Base-by-base conservation (phyloP, 1,140 invertebrate genomes). In the Diorhabda sublineata region DNA sequence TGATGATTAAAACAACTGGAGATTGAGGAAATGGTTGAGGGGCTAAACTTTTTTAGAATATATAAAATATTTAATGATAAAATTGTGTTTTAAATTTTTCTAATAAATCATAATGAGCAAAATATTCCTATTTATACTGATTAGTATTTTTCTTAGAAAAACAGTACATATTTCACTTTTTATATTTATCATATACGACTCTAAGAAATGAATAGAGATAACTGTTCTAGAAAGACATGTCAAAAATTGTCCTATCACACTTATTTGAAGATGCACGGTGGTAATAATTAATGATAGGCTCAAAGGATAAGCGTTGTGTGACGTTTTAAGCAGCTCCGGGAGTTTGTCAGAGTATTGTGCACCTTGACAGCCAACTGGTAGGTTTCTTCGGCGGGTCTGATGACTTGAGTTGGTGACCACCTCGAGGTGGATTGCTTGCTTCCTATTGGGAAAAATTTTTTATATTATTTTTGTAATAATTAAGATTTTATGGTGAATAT, bases 351-450 rank as follows among this genome's bases (percentile, higher is more conserved):
- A 91, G 90, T 82, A 91, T 79, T 78, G 85, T 85, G 85, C 90
- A 91, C 80, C 89, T 86, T 44, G 89, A 85, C 74, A 91, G 83
- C 89, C 90, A 91, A 79, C 87, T 90, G 73, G 87, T 84, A 66
- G 89, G 88, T 82, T 91, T 92, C 81, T 88, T 85, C 77, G 87
- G 85, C 72, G 87, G 89, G 81, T 92, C 90, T 76, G 85, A 85
- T 67, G 88, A 83, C 81, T 88, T 88, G 74, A 92, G 80, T 75
- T 90, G 88, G 76, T 90, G 89, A 58, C 87, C 88, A 74, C 89
- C 88, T 83, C 91, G 91, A 44, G 89, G 87, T 68, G 91, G 91
- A 84, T 93, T 92, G 71, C 89, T 92, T 73, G 90, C 91, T 82
- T 93, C 91, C 91, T 93, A 26, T 26, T 26, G 26, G 26, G 0